A percentile compares a stretch with the other conserved stretches of the same genome.
Conservation (phyloP, 2,113 vertebrate genomes). For the Acrocephalus arundinaceus region DNA sequence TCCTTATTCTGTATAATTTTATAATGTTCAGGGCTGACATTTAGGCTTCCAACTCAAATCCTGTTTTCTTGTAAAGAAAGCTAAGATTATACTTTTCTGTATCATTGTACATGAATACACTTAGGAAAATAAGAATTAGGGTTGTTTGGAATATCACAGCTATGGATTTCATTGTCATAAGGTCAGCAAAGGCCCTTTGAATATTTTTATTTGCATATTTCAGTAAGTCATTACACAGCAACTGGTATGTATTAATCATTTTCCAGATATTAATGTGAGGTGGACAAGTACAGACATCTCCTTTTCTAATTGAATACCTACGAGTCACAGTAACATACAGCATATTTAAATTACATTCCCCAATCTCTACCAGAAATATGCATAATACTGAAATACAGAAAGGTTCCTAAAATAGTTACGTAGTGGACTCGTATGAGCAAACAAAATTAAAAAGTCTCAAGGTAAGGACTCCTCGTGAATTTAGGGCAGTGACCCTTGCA, state of each 20-base stretch:
- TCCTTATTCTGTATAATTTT: slow-evolving; percentile 72
- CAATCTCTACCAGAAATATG: neutral
- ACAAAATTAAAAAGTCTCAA: neutral
- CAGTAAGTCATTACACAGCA: neutral
- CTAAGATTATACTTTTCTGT: neutral
- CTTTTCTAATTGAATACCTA: neutral
- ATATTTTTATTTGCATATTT: slow-evolving; percentile 27
- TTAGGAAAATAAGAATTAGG: neutral
- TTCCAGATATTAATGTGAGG: slow-evolving; percentile 3
- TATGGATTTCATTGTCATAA: neutral
- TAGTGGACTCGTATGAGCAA: neutral
- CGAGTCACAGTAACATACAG: neutral
- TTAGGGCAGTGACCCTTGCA: neutral
- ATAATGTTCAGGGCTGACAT: slow-evolving; percentile 64
- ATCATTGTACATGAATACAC: neutral
- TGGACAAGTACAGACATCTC: neutral
- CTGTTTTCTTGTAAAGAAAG: slow-evolving; percentile 17
- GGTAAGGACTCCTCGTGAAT: neutral
- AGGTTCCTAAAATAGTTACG: neutral
- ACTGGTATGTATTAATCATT: slow-evolving; percentile 16
- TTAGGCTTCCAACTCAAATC: slow-evolving; percentile 56
- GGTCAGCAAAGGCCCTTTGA: neutral
- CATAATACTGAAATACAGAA: neutral
- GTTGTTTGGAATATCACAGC: neutral
- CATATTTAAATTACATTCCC: neutral